phyloP scores from a whole-genome alignment of 1,140 invertebrate genomes.

The Micrasema longulum region DNA sequence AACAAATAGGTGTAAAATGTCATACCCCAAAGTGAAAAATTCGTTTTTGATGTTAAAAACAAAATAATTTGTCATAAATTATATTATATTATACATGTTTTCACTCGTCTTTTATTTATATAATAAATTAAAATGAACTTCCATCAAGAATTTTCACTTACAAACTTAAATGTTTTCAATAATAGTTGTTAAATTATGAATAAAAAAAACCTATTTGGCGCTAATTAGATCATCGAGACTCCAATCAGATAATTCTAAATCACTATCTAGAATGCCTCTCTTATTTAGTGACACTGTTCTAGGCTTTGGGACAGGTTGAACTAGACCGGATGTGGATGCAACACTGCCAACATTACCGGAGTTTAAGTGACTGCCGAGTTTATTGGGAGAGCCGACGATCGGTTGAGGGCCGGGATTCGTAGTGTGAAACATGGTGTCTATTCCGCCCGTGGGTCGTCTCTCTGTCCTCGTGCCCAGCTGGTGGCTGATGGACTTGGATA shows the following conservation, averaged over 20 bases:
- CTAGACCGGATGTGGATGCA: slow-evolving; percentile 29
- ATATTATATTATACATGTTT: too few relatives aligned
- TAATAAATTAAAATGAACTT: too few relatives aligned
- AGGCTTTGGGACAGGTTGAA: slow-evolving; percentile 57
- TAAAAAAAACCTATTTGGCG: slow-evolving; percentile 28
- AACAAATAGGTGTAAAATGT: too few relatives aligned
- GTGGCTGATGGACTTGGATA: slow-evolving; percentile 62
- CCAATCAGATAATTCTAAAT: slow-evolving; percentile 64
- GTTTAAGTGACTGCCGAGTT: slow-evolving; percentile 59
- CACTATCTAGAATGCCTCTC: slow-evolving; percentile 60
- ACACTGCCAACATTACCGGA: slow-evolving; percentile 61
- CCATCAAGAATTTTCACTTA: too few relatives aligned
- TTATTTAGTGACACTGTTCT: slow-evolving; percentile 54
- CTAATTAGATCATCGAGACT: slow-evolving; percentile 60
- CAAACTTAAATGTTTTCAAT: too few relatives aligned
- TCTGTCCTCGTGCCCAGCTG: slow-evolving; percentile 61
- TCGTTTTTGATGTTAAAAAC: too few relatives aligned
- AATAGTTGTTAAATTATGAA: too few relatives aligned
- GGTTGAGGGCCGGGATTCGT: too few relatives aligned
- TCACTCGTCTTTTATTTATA: too few relatives aligned
- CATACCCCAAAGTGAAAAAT: too few relatives aligned
- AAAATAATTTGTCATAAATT: too few relatives aligned
- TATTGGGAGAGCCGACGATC: too few relatives aligned
- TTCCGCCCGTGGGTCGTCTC: slow-evolving; percentile 58
- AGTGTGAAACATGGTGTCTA: slow-evolving; percentile 61